Evolutionary conservation across 2,888 invertebrate genomes (phyloP), one percentile per base, ranked within the genome.

Genomic region (Agrotis exclamationis): DNA sequence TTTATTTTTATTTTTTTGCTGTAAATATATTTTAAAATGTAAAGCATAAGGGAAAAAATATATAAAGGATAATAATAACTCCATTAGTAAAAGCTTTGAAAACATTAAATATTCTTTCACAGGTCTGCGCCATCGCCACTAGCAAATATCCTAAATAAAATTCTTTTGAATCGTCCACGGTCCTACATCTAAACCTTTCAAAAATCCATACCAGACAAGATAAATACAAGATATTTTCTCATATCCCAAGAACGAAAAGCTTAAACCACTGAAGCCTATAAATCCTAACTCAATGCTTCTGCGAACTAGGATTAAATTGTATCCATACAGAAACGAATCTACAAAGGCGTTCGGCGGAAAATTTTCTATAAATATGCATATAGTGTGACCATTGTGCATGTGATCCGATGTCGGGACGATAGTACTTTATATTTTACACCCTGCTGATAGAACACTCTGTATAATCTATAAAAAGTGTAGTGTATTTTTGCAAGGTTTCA

Each of bases 331-430:
- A 74, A 68, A 63, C 18, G 68, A 63, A 76, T 76, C 44, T 69
- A 56, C 63, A 63, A 66, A 79, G 70, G 72, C 77, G 63, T 57
- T 62, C 63, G 9, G 69, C 60, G 70, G 85, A 81, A 83, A 84
- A 85, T 85, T 76, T 67, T 62, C 64, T 60, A 84, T 83, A 85
- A 85, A 85, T 84, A 85, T 85, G 79, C 85, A 79, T 71, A 20
- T 16, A 58, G 57, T 56, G 54, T 65, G 63, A 57, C 74, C 54
- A 76, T 76, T 75, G 74, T 80, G 62, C 76, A 74, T 65, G 62
- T 67, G 63, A 80, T 74, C 56, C 57, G 59, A 65, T 53, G 59
- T n/a, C 28, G 13, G 28, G 50, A 2, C 44, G 54, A 9, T 14
- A n/a, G 47, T 24, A 6, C 22, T 50, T 77, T 62, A 57, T 64